These are phyloP conservation scores for Isaurus tuberculatus DNA, from an alignment of 92 coral and sea anemone genomes.

Conservation along the genomic window DNA sequence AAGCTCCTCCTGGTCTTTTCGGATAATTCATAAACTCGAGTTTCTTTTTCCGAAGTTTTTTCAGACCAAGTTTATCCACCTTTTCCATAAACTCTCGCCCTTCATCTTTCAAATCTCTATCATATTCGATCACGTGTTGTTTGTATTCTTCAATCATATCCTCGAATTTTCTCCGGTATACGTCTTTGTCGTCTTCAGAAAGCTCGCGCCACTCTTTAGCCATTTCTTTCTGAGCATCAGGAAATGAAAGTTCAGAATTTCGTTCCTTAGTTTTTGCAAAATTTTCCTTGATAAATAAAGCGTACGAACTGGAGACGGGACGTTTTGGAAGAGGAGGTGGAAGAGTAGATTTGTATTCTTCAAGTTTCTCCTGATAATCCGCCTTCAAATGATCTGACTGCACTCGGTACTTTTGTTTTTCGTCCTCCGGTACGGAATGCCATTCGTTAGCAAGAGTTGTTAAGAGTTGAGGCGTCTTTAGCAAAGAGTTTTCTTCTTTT, in stretches of 20 bases:
- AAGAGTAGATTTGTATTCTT: conserved; percentile 26
- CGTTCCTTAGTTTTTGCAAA: conserved; percentile 3
- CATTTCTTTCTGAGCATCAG: conserved; percentile 18
- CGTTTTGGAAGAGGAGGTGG: conserved; percentile 40
- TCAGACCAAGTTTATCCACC: conserved; percentile 8
- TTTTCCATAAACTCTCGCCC: conserved; percentile 27
- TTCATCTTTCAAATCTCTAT: conserved; percentile 21
- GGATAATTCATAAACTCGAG: conserved; percentile 38
- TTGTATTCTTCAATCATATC: not conserved
- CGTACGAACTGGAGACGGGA: conserved; percentile 21
- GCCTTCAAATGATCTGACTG: conserved; percentile 1
- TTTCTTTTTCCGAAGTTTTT: conserved; percentile 39
- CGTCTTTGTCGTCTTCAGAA: conserved; percentile 29
- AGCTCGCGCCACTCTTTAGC: conserved; percentile 23
- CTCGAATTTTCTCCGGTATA: conserved; percentile 8
- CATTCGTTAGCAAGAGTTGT: conserved; percentile 23
- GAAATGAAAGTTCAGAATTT: not conserved
- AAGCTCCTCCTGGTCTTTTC: conserved; percentile 32
- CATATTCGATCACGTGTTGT: conserved; percentile 40
- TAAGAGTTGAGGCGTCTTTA: conserved; percentile 20
- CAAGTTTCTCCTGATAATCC: conserved; percentile 24
- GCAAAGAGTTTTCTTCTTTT: conserved; percentile 25
- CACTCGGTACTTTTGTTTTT: conserved; percentile 27
- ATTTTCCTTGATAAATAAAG: conserved; percentile 26
- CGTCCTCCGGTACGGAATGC: conserved; percentile 32